Evolutionary conservation across 2,113 vertebrate species (phyloP).

Genomic region (Cryptomyrus ogoouensis): DNA sequence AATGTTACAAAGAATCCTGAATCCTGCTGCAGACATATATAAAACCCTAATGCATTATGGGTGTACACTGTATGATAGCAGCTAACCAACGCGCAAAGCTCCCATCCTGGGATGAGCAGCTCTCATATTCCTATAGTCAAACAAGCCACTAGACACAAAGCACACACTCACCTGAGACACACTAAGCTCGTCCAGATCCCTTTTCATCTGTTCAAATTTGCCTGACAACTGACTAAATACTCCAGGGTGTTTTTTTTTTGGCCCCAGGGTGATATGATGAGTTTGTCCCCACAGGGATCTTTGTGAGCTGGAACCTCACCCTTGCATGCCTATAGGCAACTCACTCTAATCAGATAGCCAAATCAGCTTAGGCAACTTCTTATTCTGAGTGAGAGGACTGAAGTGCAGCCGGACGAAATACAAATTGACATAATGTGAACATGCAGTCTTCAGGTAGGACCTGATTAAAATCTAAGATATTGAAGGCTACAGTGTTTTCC

Average conservation of each 20-base stretch:
- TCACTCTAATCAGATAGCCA: neutral
- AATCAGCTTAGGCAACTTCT: neutral
- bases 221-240: neutral
- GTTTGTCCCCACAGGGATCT: neutral
- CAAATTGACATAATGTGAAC: neutral
- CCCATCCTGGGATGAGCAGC: neutral
- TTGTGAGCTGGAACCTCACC: neutral
- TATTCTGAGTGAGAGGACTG: neutral
- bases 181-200: neutral
- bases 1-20: neutral
- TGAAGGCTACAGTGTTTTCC: neutral
- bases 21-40: neutral
- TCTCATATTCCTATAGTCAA: neutral
- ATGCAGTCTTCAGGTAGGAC: neutral
- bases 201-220: neutral
- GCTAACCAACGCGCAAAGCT: neutral
- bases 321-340: neutral
- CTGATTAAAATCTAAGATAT: neutral
- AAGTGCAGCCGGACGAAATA: neutral
- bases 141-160: neutral
- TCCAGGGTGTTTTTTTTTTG: neutral
- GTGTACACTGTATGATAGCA: neutral
- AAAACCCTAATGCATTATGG: neutral
- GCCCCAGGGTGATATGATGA: neutral
- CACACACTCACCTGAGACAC: neutral